Evolutionary conservation across 2,888 invertebrate genomes (phyloP), one percentile per base, ranked within the genome.

Genomic region (Ormyrus nitidulus): DNA sequence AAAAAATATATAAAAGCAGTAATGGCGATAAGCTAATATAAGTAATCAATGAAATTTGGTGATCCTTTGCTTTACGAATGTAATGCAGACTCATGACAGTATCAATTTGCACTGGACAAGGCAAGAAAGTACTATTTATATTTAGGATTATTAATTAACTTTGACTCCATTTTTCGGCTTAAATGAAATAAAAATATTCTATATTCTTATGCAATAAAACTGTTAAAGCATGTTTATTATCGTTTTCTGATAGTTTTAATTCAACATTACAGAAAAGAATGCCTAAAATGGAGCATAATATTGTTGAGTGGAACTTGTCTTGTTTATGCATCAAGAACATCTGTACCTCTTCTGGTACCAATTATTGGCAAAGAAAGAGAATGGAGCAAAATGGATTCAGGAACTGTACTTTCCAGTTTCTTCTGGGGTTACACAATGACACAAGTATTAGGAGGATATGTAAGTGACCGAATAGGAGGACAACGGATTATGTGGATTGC

Each of bases 371-470:
- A 93, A 72, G 94, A 94, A 84, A 92, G 93, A 86, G 92, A 92
- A 77, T 95, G 94, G 94, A 93, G 92, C 85, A 95, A 94, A 91
- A 93, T 93, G 34, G 93, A 95, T 84, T 93, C 94, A 4, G 95
- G 95, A n/a, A 93, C 93, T 0, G 93, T 95, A 69, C 89, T 95
- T 48, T 94, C 94, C 44, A 93, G 94, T 46, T 95, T 95, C 87
- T 95, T 95, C 87, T 95, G 95, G 94, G 95, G 95, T 68, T 95
- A 95, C 86, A 94, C 94, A 0, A 88, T 94, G 81, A 95, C 95
- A 0, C 93, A 93, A 88, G 91, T 92, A 19, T 88, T 92, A 69
- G 93, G 93, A 66, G 93, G 93, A 49, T 93, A 93, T 84, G 89
- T 93, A 51, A 93, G 93, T 82, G 93, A 93, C 87, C 91, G 92